Conservation (phyloP, 2,888 invertebrate genomes). For the Philopedon plagiatum region DNA sequence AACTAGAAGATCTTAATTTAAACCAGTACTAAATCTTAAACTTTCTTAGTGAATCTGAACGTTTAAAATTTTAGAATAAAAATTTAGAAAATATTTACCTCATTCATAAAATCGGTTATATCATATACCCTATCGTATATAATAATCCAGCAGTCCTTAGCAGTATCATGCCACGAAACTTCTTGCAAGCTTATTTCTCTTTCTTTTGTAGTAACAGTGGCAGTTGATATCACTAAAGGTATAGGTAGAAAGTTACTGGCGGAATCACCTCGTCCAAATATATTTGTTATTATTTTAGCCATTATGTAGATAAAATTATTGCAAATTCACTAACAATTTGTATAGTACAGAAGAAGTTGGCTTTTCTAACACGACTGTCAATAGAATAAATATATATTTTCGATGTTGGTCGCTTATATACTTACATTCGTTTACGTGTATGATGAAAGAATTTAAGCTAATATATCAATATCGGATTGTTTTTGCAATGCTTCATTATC, state of each 20-base stretch:
- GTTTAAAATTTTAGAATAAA: too few species aligned
- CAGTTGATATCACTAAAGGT: neutral
- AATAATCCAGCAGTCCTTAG: slow-evolving; percentile 87
- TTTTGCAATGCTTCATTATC: slow-evolving; percentile 43
- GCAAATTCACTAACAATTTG: neutral
- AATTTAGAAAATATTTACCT: slow-evolving; percentile 71
- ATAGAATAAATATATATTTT: slow-evolving; percentile 13
- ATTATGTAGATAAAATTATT: slow-evolving; percentile 8
- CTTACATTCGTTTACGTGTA: slow-evolving; percentile 16
- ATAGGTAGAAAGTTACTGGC: neutral
- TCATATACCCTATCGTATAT: slow-evolving; percentile 90
- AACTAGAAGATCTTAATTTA: too few species aligned
- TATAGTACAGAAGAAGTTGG: neutral
- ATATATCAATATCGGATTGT: slow-evolving; percentile 30
- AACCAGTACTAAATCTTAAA: too few species aligned
- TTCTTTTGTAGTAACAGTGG: neutral
- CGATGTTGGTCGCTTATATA: slow-evolving; percentile 19
- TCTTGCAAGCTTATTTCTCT: slow-evolving; percentile 77
- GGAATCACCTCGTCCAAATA: slow-evolving; percentile 15
- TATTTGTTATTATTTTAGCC: slow-evolving; percentile 34
- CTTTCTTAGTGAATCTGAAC: too few species aligned
- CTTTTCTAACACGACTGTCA: neutral
- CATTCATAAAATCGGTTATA: slow-evolving; percentile 81
- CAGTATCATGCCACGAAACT: slow-evolving; percentile 82
- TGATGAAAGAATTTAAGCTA: slow-evolving; percentile 35